Evolutionary conservation across 2,888 invertebrate genomes (phyloP).

Genomic region (Caenorhabditis doughertyi): DNA sequence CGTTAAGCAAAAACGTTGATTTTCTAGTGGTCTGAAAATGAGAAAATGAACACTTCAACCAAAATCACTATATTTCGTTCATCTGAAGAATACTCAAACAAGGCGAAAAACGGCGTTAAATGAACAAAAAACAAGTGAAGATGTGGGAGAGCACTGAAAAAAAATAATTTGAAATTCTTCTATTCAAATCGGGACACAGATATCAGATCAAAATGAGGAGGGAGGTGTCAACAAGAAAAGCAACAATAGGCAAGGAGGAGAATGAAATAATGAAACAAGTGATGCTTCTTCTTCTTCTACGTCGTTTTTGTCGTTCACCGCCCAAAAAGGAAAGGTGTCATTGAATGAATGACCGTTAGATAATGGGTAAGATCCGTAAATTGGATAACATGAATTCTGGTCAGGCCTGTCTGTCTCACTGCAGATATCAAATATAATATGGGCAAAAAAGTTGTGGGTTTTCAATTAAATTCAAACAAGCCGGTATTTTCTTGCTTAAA

Average conservation of each 20-base stretch:
- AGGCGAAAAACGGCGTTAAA: too few species aligned
- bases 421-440: conserved; percentile 9
- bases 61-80: conserved; percentile 2
- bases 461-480: neutral
- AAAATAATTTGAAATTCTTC: conserved; percentile 55
- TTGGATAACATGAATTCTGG: conserved; percentile 35
- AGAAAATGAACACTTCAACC: conserved; percentile 41
- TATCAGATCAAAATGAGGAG: conserved; percentile 53
- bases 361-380: conserved; percentile 40
- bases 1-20: neutral
- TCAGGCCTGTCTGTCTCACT: conserved; percentile 14
- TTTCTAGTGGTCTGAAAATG: conserved; percentile 33
- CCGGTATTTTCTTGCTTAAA: too few species aligned
- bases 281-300: conserved; percentile 15
- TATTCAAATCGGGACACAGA: conserved; percentile 11
- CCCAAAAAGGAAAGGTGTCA: conserved; percentile 38
- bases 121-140: conserved; percentile 21
- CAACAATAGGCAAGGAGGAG: conserved; percentile 7
- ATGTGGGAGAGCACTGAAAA: neutral
- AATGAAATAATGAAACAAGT: conserved; percentile 25
- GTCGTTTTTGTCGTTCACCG: neutral
- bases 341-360: conserved; percentile 43
- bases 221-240: conserved; percentile 53
- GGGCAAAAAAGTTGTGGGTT: neutral
- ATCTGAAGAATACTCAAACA: conserved; percentile 27